These are phyloP conservation scores for Akabosia matsudoensis DNA, from an alignment of 1,140 invertebrate genomes.

Conservation along the genomic window DNA sequence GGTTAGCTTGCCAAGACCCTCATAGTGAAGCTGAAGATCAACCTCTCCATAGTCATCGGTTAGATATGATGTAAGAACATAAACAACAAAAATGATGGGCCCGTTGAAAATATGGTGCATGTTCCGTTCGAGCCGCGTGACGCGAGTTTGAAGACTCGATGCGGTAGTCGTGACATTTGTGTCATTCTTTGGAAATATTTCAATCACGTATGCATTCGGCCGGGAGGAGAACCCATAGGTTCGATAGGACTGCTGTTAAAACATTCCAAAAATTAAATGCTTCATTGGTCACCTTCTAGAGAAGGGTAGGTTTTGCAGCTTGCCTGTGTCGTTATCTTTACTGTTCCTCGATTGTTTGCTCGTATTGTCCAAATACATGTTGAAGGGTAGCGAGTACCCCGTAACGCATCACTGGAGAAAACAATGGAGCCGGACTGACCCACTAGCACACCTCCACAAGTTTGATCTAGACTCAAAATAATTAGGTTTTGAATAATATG, in stretches of 20 bases:
- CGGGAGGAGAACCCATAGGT: too few species aligned
- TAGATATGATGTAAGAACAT: neutral
- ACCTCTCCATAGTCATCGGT: neutral
- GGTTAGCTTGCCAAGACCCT: neutral
- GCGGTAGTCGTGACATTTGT: too few species aligned
- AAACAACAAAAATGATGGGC: neutral
- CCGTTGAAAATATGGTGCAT: slow-evolving; percentile 7
- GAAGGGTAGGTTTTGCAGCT: too few species aligned
- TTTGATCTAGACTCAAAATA: neutral
- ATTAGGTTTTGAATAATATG: neutral
- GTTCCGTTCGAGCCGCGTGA: neutral
- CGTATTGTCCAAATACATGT: neutral
- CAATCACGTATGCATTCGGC: too few species aligned
- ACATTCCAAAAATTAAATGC: too few species aligned
- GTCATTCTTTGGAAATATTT: too few species aligned
- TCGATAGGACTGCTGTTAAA: too few species aligned
- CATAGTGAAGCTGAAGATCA: slow-evolving; percentile 5
- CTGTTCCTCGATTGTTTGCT: neutral
- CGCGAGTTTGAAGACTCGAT: too few species aligned
- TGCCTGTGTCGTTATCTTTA: neutral
- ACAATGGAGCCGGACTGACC: neutral
- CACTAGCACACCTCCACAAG: neutral
- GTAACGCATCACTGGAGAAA: neutral
- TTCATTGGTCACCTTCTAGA: too few species aligned
- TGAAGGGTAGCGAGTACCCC: neutral